phyloP scores from a whole-genome alignment of 2,113 vertebrate genomes.

The Barnardius zonarius region DNA sequence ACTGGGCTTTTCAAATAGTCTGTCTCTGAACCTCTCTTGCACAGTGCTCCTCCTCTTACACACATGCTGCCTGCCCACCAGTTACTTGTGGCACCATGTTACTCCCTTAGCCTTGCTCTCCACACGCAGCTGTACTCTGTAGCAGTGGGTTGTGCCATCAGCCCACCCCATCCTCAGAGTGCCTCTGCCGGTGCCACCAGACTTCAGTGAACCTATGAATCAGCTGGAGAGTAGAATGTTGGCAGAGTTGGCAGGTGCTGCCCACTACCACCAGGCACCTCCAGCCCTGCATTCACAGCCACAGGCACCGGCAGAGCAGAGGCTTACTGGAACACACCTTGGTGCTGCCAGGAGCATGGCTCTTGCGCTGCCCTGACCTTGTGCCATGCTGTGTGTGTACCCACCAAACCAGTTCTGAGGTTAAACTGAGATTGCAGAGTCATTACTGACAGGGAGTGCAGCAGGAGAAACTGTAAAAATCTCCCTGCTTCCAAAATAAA shows the following conservation, averaged over 20 bases:
- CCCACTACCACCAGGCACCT: not conserved
- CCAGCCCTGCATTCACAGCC: not conserved
- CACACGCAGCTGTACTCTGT: not conserved
- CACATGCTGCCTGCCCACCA: not conserved
- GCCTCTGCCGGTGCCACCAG: not conserved
- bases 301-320: accelerated
- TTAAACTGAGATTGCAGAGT: not conserved
- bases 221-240: not conserved
- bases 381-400: not conserved
- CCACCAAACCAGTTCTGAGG: not conserved
- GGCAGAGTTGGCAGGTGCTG: not conserved
- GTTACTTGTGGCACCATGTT: not conserved
- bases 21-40: not conserved
- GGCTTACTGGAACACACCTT: accelerated
- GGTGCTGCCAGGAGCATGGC: not conserved
- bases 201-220: not conserved
- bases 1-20: not conserved
- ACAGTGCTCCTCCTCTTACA: accelerated
- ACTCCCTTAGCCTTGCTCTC: not conserved
- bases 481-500: not conserved
- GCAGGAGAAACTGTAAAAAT: not conserved
- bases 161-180: not conserved
- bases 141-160: not conserved
- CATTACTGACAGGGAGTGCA: not conserved
- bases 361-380: not conserved